phyloP scores from a whole-genome alignment of 1,140 invertebrate genomes.

The Sogatella furcifera region DNA sequence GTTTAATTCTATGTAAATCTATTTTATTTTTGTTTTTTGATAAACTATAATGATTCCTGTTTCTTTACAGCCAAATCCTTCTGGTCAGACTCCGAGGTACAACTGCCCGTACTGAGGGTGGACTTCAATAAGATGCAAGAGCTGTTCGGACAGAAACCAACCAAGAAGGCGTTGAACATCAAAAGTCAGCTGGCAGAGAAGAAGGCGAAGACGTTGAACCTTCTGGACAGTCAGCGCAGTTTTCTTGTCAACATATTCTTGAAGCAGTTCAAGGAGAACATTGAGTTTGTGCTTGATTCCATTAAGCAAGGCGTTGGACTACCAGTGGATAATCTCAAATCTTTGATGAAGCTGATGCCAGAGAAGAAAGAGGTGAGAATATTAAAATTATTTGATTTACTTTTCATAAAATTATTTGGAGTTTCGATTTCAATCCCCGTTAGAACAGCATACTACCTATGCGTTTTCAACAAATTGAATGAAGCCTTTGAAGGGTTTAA shows the following conservation, averaged over 20 bases:
- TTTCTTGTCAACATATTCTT: slow-evolving; percentile 49
- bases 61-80: slow-evolving; percentile 22
- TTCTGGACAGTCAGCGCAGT: slow-evolving; percentile 42
- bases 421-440: no score
- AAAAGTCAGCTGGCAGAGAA: no score
- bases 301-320: slow-evolving; percentile 34
- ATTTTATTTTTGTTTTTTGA: no score
- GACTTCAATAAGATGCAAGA: slow-evolving; percentile 32
- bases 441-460: no score
- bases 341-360: slow-evolving; percentile 41
- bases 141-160: slow-evolving; percentile 32
- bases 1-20: no score
- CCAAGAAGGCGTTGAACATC: no score
- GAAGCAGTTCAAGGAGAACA: slow-evolving; percentile 38
- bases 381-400: background rate
- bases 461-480: no score
- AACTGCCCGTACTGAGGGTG: slow-evolving; percentile 21
- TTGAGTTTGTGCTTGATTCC: slow-evolving; percentile 35
- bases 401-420: no score
- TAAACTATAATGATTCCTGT: no score
- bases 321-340: slow-evolving; percentile 39
- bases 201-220: slow-evolving; percentile 20
- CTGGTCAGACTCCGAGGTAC: slow-evolving; percentile 20
- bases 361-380: slow-evolving; percentile 38
- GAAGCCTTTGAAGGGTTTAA: no score